These are phyloP conservation scores for Brachymystax lenok DNA, from an alignment of 2,797 vertebrate genomes.

Conservation along the genomic window DNA sequence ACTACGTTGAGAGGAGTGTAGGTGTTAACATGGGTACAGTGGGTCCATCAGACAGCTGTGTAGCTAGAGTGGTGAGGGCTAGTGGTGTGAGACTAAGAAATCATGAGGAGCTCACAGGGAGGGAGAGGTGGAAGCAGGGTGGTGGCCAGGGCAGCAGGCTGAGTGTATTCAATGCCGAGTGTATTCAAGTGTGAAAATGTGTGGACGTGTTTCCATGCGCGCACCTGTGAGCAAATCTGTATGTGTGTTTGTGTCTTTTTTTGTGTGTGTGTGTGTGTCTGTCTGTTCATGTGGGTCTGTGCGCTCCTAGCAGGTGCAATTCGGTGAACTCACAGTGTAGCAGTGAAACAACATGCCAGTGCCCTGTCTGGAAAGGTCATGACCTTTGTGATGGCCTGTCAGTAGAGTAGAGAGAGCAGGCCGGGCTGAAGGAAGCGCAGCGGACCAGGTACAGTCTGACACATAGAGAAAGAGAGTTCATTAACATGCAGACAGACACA, in stretches of 20 bases:
- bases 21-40: constrained; percentile 21
- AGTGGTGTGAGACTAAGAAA: not conserved
- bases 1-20: constrained; percentile 16
- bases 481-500: constrained; percentile 57
- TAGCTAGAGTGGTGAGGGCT: not conserved
- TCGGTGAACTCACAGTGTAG: not conserved
- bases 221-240: not conserved
- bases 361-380: constrained; percentile 54
- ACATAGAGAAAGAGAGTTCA: constrained; percentile 46
- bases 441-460: constrained; percentile 32
- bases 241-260: constrained; percentile 16
- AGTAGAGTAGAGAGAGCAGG: constrained; percentile 48
- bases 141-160: not conserved
- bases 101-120: not conserved
- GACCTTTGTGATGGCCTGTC: constrained; percentile 65
- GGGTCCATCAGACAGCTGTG: constrained; percentile 1
- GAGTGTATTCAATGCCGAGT: not conserved
- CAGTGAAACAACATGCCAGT: constrained; percentile 50
- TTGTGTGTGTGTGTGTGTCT: constrained; percentile 5
- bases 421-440: constrained; percentile 40
- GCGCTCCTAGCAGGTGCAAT: constrained; percentile 1
- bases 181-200: not conserved
- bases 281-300: not conserved
- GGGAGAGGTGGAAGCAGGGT: not conserved
- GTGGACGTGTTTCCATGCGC: not conserved